phyloP scores from a whole-genome alignment of 2,888 invertebrate species.

The Diarsia dahlii region DNA sequence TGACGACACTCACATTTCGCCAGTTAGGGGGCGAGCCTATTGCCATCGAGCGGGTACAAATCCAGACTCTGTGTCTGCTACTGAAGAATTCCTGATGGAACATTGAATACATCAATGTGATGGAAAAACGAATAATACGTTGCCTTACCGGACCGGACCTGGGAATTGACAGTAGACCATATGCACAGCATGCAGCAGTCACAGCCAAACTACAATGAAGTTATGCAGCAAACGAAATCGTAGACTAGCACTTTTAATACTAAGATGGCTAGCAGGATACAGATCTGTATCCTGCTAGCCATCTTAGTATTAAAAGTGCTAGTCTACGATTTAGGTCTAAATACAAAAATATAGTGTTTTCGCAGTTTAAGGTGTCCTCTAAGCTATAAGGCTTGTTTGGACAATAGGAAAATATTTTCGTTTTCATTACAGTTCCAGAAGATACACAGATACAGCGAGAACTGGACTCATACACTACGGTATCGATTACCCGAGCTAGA shows the following conservation, averaged over 20 bases:
- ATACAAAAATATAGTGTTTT: background rate
- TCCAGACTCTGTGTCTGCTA: background rate
- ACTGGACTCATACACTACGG: conserved; percentile 95
- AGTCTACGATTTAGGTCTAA: background rate
- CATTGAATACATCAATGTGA: too few species aligned
- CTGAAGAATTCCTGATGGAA: background rate
- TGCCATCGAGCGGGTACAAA: background rate
- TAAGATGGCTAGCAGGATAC: too few species aligned
- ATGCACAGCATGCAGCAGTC: background rate
- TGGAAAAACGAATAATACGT: background rate
- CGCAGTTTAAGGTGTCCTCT: background rate
- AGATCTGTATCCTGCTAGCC: too few species aligned
- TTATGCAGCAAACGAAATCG: background rate
- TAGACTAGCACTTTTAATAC: background rate
- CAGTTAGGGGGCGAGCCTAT: background rate
- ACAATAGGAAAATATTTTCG: background rate
- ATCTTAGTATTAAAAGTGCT: background rate
- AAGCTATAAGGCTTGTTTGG: background rate
- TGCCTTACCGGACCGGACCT: too few species aligned
- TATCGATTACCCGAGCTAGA: conserved; percentile 94
- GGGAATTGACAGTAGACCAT: background rate
- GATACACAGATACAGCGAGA: conserved; percentile 94
- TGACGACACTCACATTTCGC: background rate
- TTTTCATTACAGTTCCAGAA: conserved; percentile 90
- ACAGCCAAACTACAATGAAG: background rate